These are phyloP conservation scores for Sula dactylatra DNA, from an alignment of 2,113 vertebrate genomes.

Conservation along the genomic window DNA sequence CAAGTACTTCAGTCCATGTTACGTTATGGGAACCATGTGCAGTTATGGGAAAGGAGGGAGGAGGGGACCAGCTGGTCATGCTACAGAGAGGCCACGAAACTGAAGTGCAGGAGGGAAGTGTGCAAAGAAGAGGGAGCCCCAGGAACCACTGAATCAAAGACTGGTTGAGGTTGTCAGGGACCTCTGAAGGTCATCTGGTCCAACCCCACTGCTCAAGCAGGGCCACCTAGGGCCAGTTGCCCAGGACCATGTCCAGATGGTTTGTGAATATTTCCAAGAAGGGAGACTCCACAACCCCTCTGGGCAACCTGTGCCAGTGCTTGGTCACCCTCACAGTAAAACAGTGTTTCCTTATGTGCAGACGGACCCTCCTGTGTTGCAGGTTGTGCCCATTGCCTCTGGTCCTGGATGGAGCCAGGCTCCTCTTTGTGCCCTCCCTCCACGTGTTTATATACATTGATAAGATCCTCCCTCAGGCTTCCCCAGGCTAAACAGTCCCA, in stretches of 20 bases:
- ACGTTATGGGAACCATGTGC: too few species aligned
- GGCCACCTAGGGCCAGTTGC: neutral
- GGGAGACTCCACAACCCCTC: neutral
- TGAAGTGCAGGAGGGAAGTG: neutral
- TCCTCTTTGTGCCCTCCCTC: neutral
- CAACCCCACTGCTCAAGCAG: neutral
- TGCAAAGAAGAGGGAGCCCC: neutral
- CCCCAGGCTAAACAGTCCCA: neutral
- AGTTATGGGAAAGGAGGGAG: neutral
- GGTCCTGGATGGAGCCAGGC: neutral
- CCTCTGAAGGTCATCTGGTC: neutral
- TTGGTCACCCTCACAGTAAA: neutral
- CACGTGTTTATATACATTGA: neutral
- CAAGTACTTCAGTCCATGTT: neutral
- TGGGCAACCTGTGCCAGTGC: neutral
- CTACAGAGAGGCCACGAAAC: neutral
- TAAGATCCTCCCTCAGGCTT: neutral
- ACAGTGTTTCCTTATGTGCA: neutral
- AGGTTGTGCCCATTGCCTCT: neutral
- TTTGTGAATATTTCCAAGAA: neutral
- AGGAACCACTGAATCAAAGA: neutral
- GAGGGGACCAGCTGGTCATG: neutral
- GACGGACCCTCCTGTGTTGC: neutral
- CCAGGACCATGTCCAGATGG: neutral
- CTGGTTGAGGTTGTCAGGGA: neutral